A percentile compares a stretch with the other conserved stretches of the same genome.
Conservation (phyloP, 2,888 invertebrate species). For the Dendrolimus pini region DNA sequence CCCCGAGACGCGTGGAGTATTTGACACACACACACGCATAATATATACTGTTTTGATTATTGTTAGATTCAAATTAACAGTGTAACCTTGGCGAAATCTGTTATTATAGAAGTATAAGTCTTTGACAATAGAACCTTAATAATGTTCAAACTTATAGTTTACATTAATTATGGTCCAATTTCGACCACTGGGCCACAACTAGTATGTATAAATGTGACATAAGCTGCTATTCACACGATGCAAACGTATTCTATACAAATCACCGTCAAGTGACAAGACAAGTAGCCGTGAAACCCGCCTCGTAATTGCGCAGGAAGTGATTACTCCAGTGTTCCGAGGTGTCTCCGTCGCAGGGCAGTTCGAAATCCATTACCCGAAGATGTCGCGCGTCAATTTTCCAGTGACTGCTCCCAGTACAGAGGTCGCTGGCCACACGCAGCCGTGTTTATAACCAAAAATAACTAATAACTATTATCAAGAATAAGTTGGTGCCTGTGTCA, state of each 20-base stretch:
- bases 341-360: conserved; percentile 50
- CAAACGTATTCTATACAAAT: conserved; percentile 22
- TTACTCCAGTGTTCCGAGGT: conserved; percentile 63
- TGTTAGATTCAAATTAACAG: too few species aligned
- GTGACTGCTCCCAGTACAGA: conserved; percentile 39
- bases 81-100: too few species aligned
- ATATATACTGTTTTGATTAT: too few species aligned
- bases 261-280: conserved; percentile 31
- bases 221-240: background rate
- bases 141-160: too few species aligned
- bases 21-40: too few species aligned
- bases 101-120: too few species aligned
- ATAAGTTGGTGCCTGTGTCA: conserved; percentile 61
- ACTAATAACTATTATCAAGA: conserved; percentile 72
- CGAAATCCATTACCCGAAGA: conserved; percentile 67
- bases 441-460: conserved; percentile 52
- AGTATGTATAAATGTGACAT: too few species aligned
- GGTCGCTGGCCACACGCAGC: conserved; percentile 59
- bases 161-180: too few species aligned
- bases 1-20: too few species aligned
- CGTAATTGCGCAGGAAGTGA: conserved; percentile 60
- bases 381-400: conserved; percentile 74
- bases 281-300: conserved; percentile 30
- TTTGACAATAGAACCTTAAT: too few species aligned
- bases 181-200: too few species aligned